Percentiles rank a stretch among this genome's conserved stretches.
phyloP scores from a whole-genome alignment of 2,888 invertebrate genomes.

The Callyntrura sp. region DNA sequence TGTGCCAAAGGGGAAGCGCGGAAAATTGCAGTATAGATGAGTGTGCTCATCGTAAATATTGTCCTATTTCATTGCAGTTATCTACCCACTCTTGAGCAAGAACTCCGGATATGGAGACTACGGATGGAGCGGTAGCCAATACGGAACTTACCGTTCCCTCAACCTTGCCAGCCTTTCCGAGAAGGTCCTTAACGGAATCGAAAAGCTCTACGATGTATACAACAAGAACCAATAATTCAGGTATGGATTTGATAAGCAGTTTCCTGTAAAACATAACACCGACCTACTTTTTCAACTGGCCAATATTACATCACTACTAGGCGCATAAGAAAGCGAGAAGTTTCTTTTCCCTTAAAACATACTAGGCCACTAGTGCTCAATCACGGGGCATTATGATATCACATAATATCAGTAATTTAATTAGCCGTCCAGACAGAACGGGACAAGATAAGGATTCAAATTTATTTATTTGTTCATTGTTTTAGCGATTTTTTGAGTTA shows the following conservation, averaged over 20 bases:
- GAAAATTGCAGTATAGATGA: background rate
- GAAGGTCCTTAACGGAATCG: constrained; percentile 83
- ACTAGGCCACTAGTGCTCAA: background rate
- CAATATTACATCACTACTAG: constrained; percentile 9
- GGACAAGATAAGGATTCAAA: background rate
- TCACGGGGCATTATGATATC: constrained; percentile 31
- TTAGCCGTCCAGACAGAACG: background rate
- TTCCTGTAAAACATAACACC: constrained; percentile 3
- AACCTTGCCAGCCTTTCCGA: constrained; percentile 83
- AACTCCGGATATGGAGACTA: constrained; percentile 83
- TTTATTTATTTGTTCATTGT: constrained; percentile 19
- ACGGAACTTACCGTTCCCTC: constrained; percentile 84
- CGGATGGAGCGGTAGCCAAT: constrained; percentile 82
- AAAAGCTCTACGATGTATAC: constrained; percentile 84
- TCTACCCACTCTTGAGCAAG: constrained; percentile 84
- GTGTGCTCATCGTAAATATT: background rate
- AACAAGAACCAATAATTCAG: constrained; percentile 84
- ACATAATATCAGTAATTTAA: background rate
- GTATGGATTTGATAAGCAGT: constrained; percentile 66
- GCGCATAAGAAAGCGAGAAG: background rate
- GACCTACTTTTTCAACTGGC: constrained; percentile 8
- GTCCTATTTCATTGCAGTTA: constrained; percentile 71
- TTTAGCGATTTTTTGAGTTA: background rate
- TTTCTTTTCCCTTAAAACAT: background rate
- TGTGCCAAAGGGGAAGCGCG: background rate